These are phyloP conservation scores for Dromiciops gliroides DNA, from an alignment of 2,113 vertebrate species.

Conservation along the genomic window DNA sequence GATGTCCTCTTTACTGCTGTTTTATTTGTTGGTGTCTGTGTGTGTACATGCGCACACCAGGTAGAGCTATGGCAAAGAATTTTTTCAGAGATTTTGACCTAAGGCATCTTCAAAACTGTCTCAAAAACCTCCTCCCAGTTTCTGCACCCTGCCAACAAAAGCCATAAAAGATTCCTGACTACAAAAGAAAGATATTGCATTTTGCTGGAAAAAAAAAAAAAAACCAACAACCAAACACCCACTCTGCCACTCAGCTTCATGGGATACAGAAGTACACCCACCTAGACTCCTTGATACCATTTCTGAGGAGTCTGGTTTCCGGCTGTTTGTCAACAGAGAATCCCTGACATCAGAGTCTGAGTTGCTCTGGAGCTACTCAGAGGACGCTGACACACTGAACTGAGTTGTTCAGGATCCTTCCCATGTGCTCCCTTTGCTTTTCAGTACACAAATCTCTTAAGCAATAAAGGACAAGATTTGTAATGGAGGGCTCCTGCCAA, in stretches of 20 bases:
- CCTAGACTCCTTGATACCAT: conserved; percentile 58
- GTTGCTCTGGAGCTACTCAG: conserved; percentile 46
- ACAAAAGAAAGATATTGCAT: conserved; percentile 62
- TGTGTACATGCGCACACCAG: neutral
- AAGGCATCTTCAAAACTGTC: neutral
- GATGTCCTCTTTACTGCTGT: neutral
- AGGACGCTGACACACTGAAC: conserved; percentile 50
- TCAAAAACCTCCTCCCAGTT: conserved; percentile 14
- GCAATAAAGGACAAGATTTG: conserved; percentile 1
- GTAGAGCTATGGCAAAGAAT: conserved; percentile 15
- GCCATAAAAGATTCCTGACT: conserved; percentile 60
- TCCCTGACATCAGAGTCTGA: conserved; percentile 44
- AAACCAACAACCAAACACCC: too few relatives aligned
- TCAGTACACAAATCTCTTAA: conserved; percentile 17
- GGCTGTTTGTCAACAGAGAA: conserved; percentile 58
- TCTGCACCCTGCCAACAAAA: conserved; percentile 64
- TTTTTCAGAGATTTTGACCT: conserved; percentile 41
- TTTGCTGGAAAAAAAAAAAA: conserved; percentile 63
- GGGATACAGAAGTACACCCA: conserved; percentile 69
- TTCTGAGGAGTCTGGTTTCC: conserved; percentile 65
- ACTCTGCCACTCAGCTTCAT: conserved; percentile 35
- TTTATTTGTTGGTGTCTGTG: conserved; percentile 38
- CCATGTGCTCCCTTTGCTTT: conserved; percentile 47
- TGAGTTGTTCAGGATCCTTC: conserved; percentile 49
- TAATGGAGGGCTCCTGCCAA: neutral